These are phyloP conservation scores for Hycleus phaleratus DNA, from an alignment of 1,140 invertebrate species.

Conservation along the genomic window DNA sequence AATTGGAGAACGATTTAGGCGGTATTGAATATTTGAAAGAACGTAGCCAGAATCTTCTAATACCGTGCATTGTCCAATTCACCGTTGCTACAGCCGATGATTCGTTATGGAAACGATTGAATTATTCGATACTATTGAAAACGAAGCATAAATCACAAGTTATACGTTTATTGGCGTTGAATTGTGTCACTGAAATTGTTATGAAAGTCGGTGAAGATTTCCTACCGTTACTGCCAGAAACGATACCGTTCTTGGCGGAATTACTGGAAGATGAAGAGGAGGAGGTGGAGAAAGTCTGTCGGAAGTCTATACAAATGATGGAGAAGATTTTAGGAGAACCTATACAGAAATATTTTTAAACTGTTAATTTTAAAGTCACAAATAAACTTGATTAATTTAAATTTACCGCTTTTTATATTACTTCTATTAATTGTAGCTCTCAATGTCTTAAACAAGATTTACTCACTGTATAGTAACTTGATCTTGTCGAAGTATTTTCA, in stretches of 20 bases:
- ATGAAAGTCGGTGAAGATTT: conserved; percentile 74
- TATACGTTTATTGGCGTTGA: conserved; percentile 52
- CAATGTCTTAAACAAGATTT: too few relatives aligned
- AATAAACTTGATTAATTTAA: too few relatives aligned
- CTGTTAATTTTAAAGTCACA: too few relatives aligned
- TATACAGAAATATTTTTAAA: conserved; percentile 72
- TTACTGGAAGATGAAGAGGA: conserved; percentile 76
- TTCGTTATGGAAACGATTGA: conserved; percentile 77
- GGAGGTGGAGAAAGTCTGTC: conserved; percentile 64
- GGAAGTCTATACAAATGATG: conserved; percentile 65
- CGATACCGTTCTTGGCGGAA: conserved; percentile 76
- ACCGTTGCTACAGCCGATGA: conserved; percentile 76
- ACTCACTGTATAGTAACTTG: too few relatives aligned
- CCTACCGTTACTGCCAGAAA: conserved; percentile 70
- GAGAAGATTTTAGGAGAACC: conserved; percentile 78
- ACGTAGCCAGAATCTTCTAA: conserved; percentile 55
- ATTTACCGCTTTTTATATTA: too few relatives aligned
- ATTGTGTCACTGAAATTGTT: conserved; percentile 61
- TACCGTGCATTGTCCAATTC: conserved; percentile 73
- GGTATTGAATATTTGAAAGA: conserved; percentile 51
- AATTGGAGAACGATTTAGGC: conserved; percentile 72
- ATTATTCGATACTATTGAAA: conserved; percentile 84
- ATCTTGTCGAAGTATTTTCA: too few relatives aligned
- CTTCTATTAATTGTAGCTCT: too few relatives aligned
- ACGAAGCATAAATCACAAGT: conserved; percentile 64